Evolutionary conservation across 2,797 vertebrate genomes (phyloP).

Genomic region (Pygocentrus nattereri): DNA sequence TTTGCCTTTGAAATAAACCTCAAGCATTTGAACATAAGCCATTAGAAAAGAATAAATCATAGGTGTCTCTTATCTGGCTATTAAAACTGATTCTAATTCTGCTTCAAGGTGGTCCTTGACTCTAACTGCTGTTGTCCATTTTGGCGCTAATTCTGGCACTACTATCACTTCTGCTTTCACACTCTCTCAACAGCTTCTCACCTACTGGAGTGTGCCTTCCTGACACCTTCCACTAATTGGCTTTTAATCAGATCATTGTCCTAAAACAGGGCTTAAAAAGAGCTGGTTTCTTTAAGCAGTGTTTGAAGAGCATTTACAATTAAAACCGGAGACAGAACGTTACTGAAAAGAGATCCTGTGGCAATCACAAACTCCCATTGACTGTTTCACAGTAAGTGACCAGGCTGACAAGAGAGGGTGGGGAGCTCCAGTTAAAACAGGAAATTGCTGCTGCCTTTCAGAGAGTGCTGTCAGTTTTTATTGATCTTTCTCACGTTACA

Average conservation of each 20-base stretch:
- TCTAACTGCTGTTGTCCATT: conserved; percentile 16
- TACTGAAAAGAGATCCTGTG: not conserved
- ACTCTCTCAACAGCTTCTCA: conserved; percentile 10
- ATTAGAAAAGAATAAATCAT: not conserved
- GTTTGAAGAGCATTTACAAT: conserved; percentile 31
- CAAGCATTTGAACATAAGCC: not conserved
- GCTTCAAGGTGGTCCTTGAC: not conserved
- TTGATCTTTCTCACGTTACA: not conserved
- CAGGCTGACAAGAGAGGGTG: conserved; percentile 2
- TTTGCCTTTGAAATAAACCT: not conserved
- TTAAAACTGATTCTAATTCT: not conserved
- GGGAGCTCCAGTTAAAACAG: conserved; percentile 9
- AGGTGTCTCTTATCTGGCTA: not conserved
- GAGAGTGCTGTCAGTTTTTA: conserved; percentile 20
- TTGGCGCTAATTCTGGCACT: conserved; percentile 33
- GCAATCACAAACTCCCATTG: not conserved
- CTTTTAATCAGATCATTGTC: conserved; percentile 42
- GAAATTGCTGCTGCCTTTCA: conserved; percentile 23
- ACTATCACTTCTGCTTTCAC: conserved; percentile 28
- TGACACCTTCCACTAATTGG: conserved; percentile 21
- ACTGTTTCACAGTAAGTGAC: not conserved
- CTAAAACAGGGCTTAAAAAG: conserved; percentile 28
- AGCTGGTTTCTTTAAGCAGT: conserved; percentile 7
- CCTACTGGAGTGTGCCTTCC: conserved; percentile 21
- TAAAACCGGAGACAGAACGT: not conserved